Evolutionary conservation across 2,113 vertebrate genomes (phyloP).

Genomic region (Danio rerio): DNA sequence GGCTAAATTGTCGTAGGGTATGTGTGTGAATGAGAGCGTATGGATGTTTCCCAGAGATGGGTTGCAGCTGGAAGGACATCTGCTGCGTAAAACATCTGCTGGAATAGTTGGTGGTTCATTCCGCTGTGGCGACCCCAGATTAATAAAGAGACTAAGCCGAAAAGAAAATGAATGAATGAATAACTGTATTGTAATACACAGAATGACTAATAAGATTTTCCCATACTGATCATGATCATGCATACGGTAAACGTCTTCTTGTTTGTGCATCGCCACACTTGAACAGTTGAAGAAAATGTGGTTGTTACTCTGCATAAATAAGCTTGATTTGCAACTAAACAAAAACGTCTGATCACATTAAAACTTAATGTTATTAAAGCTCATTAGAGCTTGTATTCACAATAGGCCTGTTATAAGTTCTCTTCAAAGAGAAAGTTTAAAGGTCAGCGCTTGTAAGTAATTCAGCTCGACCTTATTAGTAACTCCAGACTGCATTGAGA

Average conservation of each 20-base stretch:
- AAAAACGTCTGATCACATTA: background rate
- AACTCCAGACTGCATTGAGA: background rate
- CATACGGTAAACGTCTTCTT: background rate
- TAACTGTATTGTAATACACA: background rate
- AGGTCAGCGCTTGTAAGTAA: background rate
- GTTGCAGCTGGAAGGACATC: too few species aligned
- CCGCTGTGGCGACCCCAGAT: too few species aligned
- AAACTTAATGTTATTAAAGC: background rate
- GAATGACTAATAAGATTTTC: background rate
- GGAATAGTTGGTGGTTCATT: too few species aligned
- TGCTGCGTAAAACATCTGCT: too few species aligned
- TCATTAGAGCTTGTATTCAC: conserved; percentile 2
- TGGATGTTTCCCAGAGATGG: too few species aligned
- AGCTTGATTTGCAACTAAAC: background rate
- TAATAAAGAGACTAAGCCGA: too few species aligned
- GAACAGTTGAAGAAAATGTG: background rate
- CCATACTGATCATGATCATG: background rate
- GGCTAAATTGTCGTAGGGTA: too few species aligned
- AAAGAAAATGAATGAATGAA: too few species aligned
- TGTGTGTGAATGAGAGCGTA: too few species aligned
- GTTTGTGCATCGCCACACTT: background rate
- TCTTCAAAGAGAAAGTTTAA: conserved; percentile 5
- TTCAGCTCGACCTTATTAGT: background rate
- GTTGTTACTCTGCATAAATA: background rate
- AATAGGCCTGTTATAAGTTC: background rate